A percentile compares a stretch with the other conserved stretches of the same genome.
Evolutionary conservation across 2,888 invertebrate genomes (phyloP).

Genomic region (Mechanitis messenoides): DNA sequence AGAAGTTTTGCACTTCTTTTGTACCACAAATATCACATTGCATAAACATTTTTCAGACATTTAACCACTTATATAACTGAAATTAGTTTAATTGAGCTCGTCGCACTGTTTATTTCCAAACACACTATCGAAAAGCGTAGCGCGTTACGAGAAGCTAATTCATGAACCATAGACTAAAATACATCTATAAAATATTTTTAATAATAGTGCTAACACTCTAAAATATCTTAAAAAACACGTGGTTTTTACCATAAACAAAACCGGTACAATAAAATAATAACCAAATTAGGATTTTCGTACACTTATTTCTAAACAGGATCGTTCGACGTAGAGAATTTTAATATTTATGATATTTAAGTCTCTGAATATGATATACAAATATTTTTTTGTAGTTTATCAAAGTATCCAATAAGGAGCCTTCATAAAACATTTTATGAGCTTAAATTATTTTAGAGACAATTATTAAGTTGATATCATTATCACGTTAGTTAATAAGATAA

Average conservation of each 20-base stretch:
- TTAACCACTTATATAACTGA: constrained; percentile 42
- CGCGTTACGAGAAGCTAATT: constrained; percentile 72
- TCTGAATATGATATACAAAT: too few species aligned
- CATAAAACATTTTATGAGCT: too few species aligned
- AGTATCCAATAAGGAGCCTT: too few species aligned
- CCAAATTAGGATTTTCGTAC: too few species aligned
- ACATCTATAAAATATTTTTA: constrained; percentile 47
- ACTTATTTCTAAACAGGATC: too few species aligned
- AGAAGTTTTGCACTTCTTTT: constrained; percentile 53
- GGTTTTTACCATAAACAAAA: constrained; percentile 47
- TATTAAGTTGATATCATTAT: too few species aligned
- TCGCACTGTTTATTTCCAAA: constrained; percentile 71
- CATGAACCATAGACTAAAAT: constrained; percentile 61
- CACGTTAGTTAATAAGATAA: too few species aligned
- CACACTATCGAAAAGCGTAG: constrained; percentile 65
- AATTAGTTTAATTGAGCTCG: constrained; percentile 47
- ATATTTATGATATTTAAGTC: too few species aligned
- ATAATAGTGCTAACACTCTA: constrained; percentile 32
- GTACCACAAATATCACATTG: constrained; percentile 48
- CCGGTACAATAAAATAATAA: neutral
- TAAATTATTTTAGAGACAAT: too few species aligned
- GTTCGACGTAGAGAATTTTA: too few species aligned
- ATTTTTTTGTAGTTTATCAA: too few species aligned
- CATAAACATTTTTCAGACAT: constrained; percentile 54
- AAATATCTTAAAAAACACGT: constrained; percentile 42